Evolutionary conservation across 2,113 vertebrate genomes (phyloP).

Genomic region (Zosterops lateralis): DNA sequence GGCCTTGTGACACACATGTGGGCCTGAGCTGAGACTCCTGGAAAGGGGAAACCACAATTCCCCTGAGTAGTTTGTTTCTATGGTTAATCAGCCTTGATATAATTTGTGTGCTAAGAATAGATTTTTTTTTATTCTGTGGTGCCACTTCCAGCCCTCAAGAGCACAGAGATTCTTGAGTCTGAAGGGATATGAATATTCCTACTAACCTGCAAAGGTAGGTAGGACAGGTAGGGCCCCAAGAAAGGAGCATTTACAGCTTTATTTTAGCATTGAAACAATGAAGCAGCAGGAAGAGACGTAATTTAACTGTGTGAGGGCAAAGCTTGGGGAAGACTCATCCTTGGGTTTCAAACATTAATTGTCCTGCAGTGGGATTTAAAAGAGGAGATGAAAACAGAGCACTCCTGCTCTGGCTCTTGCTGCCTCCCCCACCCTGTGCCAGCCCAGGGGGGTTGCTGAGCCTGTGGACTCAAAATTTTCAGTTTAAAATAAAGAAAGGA

Average conservation of each 20-base stretch:
- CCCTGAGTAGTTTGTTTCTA: background rate
- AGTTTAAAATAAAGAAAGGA: background rate
- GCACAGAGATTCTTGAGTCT: background rate
- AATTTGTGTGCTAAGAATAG: conserved; percentile 56
- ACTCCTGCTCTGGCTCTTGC: background rate
- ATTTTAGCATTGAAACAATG: background rate
- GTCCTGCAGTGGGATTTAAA: background rate
- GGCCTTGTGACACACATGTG: background rate
- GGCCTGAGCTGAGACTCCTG: background rate
- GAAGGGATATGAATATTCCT: background rate
- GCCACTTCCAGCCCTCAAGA: conserved; percentile 7
- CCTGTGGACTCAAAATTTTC: background rate
- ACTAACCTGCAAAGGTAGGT: background rate
- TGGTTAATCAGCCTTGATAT: conserved; percentile 30
- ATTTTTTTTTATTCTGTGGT: background rate
- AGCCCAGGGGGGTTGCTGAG: background rate
- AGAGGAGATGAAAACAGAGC: background rate
- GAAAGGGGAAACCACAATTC: conserved; percentile 30
- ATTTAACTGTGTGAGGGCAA: background rate
- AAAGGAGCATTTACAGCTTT: background rate
- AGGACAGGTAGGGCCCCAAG: background rate
- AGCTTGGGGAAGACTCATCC: background rate
- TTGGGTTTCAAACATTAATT: background rate
- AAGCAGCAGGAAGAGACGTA: background rate
- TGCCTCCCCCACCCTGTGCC: background rate